These are phyloP conservation scores for Cephus sareptanus DNA, from an alignment of 2,888 invertebrate genomes.

Conservation along the genomic window DNA sequence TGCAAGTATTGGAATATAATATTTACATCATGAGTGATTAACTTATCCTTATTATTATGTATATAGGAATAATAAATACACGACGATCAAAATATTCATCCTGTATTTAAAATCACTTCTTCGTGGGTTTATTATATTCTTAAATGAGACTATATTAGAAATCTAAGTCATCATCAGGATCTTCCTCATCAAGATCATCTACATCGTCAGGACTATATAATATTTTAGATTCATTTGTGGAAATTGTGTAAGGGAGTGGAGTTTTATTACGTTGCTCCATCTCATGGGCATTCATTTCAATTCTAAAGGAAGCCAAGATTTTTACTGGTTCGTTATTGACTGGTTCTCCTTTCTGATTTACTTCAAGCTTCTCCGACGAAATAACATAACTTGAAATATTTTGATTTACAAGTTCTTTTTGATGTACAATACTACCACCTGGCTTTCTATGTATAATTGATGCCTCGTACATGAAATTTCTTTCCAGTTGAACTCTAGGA, in stretches of 20 bases:
- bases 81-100: conserved; percentile 33
- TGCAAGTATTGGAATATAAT: not conserved
- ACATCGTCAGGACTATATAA: conserved; percentile 81
- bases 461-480: conserved; percentile 40
- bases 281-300: conserved; percentile 56
- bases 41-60: conserved; percentile 8
- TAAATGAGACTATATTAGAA: conserved; percentile 65
- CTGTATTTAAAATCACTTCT: not conserved
- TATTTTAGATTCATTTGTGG: conserved; percentile 67
- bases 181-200: conserved; percentile 88
- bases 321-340: conserved; percentile 20
- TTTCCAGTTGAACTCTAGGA: conserved; percentile 17
- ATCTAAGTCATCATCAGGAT: conserved; percentile 87
- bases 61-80: conserved; percentile 45
- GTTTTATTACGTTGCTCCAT: conserved; percentile 55
- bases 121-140: not conserved
- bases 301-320: conserved; percentile 53
- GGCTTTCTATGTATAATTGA: conserved; percentile 45
- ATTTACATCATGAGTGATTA: not conserved
- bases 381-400: conserved; percentile 43
- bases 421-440: conserved; percentile 46
- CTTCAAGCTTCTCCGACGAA: conserved; percentile 34
- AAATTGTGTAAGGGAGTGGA: conserved; percentile 51
- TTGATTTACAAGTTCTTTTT: conserved; percentile 47
- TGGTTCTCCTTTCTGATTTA: conserved; percentile 9